Percentiles rank a stretch among this genome's conserved stretches.
phyloP scores from a whole-genome alignment of 2,113 vertebrate genomes.

The human region GRCh38 chr13:96712001-96712500 shows the following conservation, averaged over 20 bases:
- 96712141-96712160: neutral
- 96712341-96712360: neutral
- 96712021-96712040: neutral
- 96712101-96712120: neutral
- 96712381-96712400: neutral
- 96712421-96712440: neutral
- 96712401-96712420: neutral
- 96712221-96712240: neutral
- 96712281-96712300: neutral
- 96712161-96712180: neutral
- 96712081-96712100: neutral
- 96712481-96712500: neutral
- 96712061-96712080: neutral
- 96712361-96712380: neutral
- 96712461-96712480: neutral
- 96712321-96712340: neutral
- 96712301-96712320: neutral
- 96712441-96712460: neutral
- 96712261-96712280: neutral
- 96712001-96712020: neutral
- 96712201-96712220: neutral
- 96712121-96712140: constrained; percentile 6
- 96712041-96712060: neutral
- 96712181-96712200: neutral
- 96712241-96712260: neutral